A percentile compares a stretch with the other conserved stretches of the same genome.
These are phyloP conservation scores for Solea solea DNA, from an alignment of 2,113 vertebrate genomes.

Conservation along the genomic window DNA sequence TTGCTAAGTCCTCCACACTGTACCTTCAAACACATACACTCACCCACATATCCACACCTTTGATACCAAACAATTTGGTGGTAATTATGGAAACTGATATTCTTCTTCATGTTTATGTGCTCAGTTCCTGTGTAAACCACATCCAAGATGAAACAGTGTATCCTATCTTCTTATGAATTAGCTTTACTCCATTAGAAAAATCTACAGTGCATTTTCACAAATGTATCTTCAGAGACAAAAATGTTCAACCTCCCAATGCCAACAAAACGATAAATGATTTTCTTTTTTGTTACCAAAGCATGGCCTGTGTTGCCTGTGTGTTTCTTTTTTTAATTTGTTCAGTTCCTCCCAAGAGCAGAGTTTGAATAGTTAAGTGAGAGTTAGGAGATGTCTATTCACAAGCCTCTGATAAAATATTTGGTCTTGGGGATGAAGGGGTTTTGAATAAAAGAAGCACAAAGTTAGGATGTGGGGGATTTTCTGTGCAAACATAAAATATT, in stretches of 20 bases:
- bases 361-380: conserved; percentile 4
- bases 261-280: conserved; percentile 9
- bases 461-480: neutral
- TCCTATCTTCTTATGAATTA: no score
- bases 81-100: no score
- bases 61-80: no score
- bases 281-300: neutral
- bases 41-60: no score
- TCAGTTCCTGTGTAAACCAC: no score
- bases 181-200: no score
- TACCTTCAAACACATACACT: no score
- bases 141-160: no score
- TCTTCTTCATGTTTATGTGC: no score
- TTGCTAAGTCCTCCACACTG: no score
- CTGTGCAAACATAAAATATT: neutral
- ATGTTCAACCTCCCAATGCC: neutral
- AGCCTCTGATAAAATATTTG: conserved; percentile 20
- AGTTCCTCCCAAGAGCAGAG: neutral
- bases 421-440: conserved; percentile 15
- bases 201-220: no score
- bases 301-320: neutral
- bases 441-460: conserved; percentile 25
- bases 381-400: conserved; percentile 21
- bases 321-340: conserved; percentile 18
- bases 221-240: neutral